Evolutionary conservation across 2,113 vertebrate genomes (phyloP), one percentile per base, ranked within the genome.

Genomic region (Psephotus haematonotus): DNA sequence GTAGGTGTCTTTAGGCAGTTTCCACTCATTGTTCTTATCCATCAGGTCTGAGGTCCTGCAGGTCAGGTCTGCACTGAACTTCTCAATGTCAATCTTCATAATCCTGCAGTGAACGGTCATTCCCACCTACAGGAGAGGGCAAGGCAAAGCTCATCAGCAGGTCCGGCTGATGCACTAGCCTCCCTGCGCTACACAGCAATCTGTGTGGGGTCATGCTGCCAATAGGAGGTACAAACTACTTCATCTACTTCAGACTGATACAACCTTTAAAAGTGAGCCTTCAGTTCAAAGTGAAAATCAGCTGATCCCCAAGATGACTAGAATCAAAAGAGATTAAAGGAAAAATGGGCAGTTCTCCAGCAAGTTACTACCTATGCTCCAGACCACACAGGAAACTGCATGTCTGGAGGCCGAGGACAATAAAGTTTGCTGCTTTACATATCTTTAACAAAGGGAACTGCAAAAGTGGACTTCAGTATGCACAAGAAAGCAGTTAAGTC

Each of bases 81-180:
- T 99, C 93, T 99, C 99, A 3, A 99, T 99, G 97, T 99, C 99
- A 0, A 99, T 99, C 98, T 99, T 99, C 99, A 99, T 99, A 95
- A 99, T 99, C 74, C 99, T 98, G 97, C 99, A 99, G 97, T 99
- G 99, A 79, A 99, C 99, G 0, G 99, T 99, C 99, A 99, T 99
- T 84, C 99, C 99, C 96, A 99, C 99, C 99, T 99, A 94, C 37
- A 63, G 63, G 53, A 91, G 29, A 97, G 91, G 13, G 46, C 55
- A 88, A 88, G 39, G 70, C 19, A 70, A 29, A 37, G 65, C 59
- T 77, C 37, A 59, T 64, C 55, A 75, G 75, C 55, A 60, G 37
- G 23, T 18, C 2, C 37, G 64, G 85, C 53, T 39, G n/a, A 41
- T 0, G 11, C 0, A 2, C 4, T 49, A 71, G 39, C n/a, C 33